Percentiles rank a stretch among this genome's conserved stretches.
These are phyloP conservation scores for Myiotriccus ornatus DNA, from an alignment of 2,797 vertebrate genomes.

Conservation along the genomic window DNA sequence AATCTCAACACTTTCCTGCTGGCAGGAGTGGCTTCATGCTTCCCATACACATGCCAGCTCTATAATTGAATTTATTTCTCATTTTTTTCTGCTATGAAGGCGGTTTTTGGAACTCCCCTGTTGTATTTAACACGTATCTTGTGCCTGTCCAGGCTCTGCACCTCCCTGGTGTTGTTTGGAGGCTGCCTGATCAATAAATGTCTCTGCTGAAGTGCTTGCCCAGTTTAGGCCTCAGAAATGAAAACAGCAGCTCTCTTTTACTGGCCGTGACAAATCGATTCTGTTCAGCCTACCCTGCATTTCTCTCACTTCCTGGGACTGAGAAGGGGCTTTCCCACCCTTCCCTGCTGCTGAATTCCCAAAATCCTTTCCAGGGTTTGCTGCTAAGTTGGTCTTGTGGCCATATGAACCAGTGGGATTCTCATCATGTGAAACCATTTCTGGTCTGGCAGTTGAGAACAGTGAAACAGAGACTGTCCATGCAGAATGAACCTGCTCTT, in stretches of 20 bases:
- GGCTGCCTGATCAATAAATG: conserved; percentile 34
- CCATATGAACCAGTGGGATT: rapidly evolving
- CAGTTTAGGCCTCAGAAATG: conserved; percentile 22
- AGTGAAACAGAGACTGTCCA: background rate
- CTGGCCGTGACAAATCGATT: conserved; percentile 26
- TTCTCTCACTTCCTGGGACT: background rate
- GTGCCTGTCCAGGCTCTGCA: background rate
- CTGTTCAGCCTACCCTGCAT: background rate
- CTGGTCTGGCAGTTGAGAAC: background rate
- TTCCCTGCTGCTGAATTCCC: background rate
- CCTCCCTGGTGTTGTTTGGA: background rate
- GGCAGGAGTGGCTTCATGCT: background rate
- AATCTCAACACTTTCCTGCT: background rate
- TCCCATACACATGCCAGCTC: background rate
- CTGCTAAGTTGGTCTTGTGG: background rate
- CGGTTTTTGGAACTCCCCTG: background rate
- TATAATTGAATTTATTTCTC: background rate
- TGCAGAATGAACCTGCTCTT: background rate
- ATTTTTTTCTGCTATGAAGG: background rate
- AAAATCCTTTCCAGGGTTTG: background rate
- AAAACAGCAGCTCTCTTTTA: conserved; percentile 31
- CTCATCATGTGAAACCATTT: background rate
- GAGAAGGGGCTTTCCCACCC: conserved; percentile 7
- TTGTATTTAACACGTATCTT: background rate
- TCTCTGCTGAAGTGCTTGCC: conserved; percentile 16